A percentile compares a stretch with the other conserved stretches of the same genome.
phyloP scores from a whole-genome alignment of 2,888 invertebrate species.

The Melieria omissa region DNA sequence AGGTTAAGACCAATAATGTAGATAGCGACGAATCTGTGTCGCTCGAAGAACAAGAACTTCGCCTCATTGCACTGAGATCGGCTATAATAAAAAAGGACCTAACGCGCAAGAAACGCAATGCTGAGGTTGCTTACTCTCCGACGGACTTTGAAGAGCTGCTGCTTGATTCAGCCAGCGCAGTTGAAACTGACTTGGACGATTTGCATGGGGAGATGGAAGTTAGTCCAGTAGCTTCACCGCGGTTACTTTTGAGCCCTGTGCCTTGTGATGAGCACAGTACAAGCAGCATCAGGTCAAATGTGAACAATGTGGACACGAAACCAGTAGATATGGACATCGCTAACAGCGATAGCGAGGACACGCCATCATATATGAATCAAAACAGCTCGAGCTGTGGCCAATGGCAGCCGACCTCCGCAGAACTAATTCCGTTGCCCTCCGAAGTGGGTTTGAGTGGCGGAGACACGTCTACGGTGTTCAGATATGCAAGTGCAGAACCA shows the following conservation, averaged over 20 bases:
- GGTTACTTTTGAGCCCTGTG: slow-evolving; percentile 49
- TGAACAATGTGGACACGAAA: slow-evolving; percentile 51
- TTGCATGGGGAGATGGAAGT: slow-evolving; percentile 53
- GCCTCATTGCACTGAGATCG: slow-evolving; percentile 65
- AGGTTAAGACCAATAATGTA: slow-evolving; percentile 12
- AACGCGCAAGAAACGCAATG: slow-evolving; percentile 62
- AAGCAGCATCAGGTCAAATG: slow-evolving; percentile 29
- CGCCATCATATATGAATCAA: too few species aligned
- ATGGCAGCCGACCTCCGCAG: too few species aligned
- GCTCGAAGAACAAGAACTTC: slow-evolving; percentile 57
- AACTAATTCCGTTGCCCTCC: slow-evolving; percentile 18
- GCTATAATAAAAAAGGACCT: slow-evolving; percentile 63
- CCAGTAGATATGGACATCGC: slow-evolving; percentile 66
- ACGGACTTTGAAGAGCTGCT: slow-evolving; percentile 63
- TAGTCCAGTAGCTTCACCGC: slow-evolving; percentile 64
- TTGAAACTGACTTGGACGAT: slow-evolving; percentile 48
- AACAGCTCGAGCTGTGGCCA: too few species aligned
- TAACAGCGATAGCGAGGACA: slow-evolving; percentile 61
- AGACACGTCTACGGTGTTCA: not conserved
- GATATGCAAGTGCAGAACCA: not conserved
- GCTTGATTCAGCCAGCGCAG: slow-evolving; percentile 47
- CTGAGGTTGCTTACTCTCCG: slow-evolving; percentile 65
- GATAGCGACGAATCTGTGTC: slow-evolving; percentile 42
- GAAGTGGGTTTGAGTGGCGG: slow-evolving; percentile 3
- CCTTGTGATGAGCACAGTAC: slow-evolving; percentile 35